These are phyloP conservation scores for Meiosimyza decipiens DNA, from an alignment of 2,888 invertebrate genomes.

Conservation along the genomic window DNA sequence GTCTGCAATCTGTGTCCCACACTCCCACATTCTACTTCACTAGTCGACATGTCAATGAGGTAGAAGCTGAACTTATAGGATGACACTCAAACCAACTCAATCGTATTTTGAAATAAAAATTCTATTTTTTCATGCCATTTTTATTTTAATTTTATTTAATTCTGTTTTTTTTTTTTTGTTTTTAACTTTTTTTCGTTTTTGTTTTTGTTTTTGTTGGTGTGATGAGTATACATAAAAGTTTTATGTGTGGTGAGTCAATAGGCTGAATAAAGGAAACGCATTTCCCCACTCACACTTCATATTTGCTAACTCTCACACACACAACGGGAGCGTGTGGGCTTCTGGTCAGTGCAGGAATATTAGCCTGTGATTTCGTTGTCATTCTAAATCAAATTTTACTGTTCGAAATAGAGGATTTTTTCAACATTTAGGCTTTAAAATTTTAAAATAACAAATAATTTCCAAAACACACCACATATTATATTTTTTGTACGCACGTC, in stretches of 20 bases:
- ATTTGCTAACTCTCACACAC: conserved; percentile 37
- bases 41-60: not conserved
- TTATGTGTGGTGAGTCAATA: conserved; percentile 19
- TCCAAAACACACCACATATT: too few species aligned
- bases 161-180: conserved; percentile 21
- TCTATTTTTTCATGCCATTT: conserved; percentile 36
- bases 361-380: too few species aligned
- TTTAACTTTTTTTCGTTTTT: conserved; percentile 16
- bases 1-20: not conserved
- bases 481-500: too few species aligned
- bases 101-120: conserved; percentile 39
- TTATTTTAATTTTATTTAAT: conserved; percentile 25
- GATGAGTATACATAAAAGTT: conserved; percentile 19
- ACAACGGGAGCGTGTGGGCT: not conserved
- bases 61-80: not conserved
- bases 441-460: too few species aligned
- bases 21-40: not conserved
- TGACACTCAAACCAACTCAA: conserved; percentile 24
- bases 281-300: conserved; percentile 35
- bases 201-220: conserved; percentile 29
- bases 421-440: too few species aligned
- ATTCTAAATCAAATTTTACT: too few species aligned
- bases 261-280: conserved; percentile 36
- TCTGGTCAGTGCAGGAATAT: not conserved
- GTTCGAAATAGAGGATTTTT: too few species aligned